Base-by-base conservation (phyloP, 2,113 vertebrate species). In the Aviceda subcristata region DNA sequence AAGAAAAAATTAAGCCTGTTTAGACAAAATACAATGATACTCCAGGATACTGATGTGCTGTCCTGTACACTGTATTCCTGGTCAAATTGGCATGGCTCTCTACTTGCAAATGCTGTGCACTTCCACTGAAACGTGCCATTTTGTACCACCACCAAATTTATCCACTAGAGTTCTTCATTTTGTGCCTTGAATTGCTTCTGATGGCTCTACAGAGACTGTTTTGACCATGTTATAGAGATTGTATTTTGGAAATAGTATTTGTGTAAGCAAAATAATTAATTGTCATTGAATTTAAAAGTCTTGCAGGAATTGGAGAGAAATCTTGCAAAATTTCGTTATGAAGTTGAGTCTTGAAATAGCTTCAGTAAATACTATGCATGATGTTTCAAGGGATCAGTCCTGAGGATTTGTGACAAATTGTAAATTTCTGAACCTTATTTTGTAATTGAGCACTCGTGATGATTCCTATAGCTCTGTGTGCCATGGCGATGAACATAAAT, bases 11-110 rank as follows among this genome's bases (percentile, higher is more conserved):
- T 5, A 36, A 88, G 0, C 23, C 24, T 38, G 3, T 14, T 11
- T 8, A n/a, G 45, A 12, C 10, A 11, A 81, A 74, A 6, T 16
- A 20, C 20, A 43, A 0, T 20, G 36, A 16, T 22, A 1, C 18
- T 45, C 3, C 27, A 60, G 39, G 36, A 32, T 17, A 7, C 5
- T n/a, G 22, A 12, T 53, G 22, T 43, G n/a, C 41, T 45, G 26
- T 26, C 45, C 57, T 50, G n/a, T 36, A 23, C 51, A 1, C 10
- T 10, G 10, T 43, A 56, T 7, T 43, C 38, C 45, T 12, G 3
- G 4, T 34, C 32, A 36, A 12, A 22, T 0, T 24, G 43, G 9
- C 5, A 1, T 20, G 36, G 15, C 8, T 2, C 1, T 45, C 32
- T 71, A 41, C 48, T 20, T 43, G 79, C 8, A 34, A 48, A 20